Conservation (phyloP, 2,888 invertebrate species). For the Gastracanthus pulcherrimus region DNA sequence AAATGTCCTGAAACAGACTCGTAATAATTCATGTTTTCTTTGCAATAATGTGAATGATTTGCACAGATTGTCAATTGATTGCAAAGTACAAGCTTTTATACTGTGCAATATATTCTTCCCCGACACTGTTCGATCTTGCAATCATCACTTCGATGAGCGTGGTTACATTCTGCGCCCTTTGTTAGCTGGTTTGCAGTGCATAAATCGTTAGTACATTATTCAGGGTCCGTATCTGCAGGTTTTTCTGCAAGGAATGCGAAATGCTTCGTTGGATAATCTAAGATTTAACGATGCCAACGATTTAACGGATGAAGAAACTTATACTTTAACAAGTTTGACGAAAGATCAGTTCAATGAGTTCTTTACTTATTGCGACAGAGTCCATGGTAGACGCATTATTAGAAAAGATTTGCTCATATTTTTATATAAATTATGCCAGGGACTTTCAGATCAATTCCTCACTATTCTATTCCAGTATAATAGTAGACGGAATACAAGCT, state of each 20-base stretch:
- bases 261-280: background rate
- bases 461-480: too few species aligned
- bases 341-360: conserved; percentile 12
- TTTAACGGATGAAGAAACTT: background rate
- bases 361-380: conserved; percentile 7
- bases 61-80: conserved; percentile 34
- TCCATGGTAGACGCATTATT: background rate
- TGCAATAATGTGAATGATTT: conserved; percentile 37
- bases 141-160: conserved; percentile 44
- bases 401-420: conserved; percentile 39
- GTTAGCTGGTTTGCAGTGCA: conserved; percentile 6
- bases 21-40: conserved; percentile 31
- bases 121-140: conserved; percentile 36
- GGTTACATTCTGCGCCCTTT: conserved; percentile 30
- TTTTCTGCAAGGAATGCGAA: background rate
- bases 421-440: conserved; percentile 15
- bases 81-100: conserved; percentile 46
- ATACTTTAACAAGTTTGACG: background rate
- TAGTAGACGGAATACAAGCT: background rate
- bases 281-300: background rate
- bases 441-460: background rate
- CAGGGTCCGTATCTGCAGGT: background rate
- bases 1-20: conserved; percentile 41
- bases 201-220: background rate
- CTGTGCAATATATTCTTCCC: conserved; percentile 43